A percentile compares a stretch with the other conserved stretches of the same genome.
Conservation (phyloP, 2,888 invertebrate species). For the Notodonta ziczac region DNA sequence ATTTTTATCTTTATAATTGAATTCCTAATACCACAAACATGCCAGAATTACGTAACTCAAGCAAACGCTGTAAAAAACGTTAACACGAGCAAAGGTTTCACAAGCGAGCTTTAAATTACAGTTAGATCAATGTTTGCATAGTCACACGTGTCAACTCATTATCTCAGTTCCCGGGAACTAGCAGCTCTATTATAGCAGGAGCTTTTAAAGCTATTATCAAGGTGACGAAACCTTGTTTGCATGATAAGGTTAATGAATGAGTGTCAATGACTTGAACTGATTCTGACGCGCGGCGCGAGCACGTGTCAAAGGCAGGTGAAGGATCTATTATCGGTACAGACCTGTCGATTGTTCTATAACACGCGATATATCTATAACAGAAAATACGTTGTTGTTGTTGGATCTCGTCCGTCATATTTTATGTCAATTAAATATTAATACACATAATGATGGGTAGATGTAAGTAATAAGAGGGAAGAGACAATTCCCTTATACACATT, state of each 20-base stretch:
- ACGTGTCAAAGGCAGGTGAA: slow-evolving; percentile 10
- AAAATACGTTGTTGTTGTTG: too few species aligned
- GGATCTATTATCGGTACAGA: not conserved
- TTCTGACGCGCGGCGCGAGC: slow-evolving; percentile 8
- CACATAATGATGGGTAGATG: too few species aligned
- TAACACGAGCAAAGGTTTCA: slow-evolving; percentile 16
- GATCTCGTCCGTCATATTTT: too few species aligned
- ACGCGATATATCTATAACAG: not conserved
- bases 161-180: slow-evolving; percentile 24
- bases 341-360: not conserved
- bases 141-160: slow-evolving; percentile 31
- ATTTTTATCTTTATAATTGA: not conserved
- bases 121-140: slow-evolving; percentile 34
- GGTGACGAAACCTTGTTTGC: slow-evolving; percentile 35
- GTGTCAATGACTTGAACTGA: slow-evolving; percentile 39
- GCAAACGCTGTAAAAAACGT: slow-evolving; percentile 10
- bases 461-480: too few species aligned
- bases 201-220: slow-evolving; percentile 31
- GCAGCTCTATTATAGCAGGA: slow-evolving; percentile 29
- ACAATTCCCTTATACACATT: too few species aligned
- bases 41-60: slow-evolving; percentile 2
- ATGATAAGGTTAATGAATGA: slow-evolving; percentile 36
- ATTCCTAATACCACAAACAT: not conserved
- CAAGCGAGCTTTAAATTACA: slow-evolving; percentile 21
- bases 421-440: too few species aligned